Base-by-base conservation (phyloP, 2,113 vertebrate genomes). In the Anoura caudifer region DNA sequence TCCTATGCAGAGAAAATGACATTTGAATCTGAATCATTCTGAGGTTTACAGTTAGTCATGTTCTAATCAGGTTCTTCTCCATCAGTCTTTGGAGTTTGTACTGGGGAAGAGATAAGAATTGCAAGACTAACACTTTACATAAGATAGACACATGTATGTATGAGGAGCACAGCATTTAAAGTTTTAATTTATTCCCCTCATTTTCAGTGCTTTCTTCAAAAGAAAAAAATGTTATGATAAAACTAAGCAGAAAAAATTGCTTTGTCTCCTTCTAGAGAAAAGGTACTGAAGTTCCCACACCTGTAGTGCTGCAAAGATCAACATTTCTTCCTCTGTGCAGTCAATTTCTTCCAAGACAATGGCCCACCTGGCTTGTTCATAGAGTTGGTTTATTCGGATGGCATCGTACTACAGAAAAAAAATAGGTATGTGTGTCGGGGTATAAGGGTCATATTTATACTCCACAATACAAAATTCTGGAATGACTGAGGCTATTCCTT, bases 291-390 rank as follows among this genome's bases (percentile, higher is more conserved):
- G 59, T 88, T 84, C 69, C 59, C 97, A 0, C 98, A 99, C 99
- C 99, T 99, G 99, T 17, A 99, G 96, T 0, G 99, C 99, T 13
- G 99, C 99, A 6, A 99, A 99, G 99, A 99, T 99, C 92, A 99
- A 95, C 99, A 99, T 99, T 95, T 99, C 99, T 85, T 99, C 99
- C 59, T 99, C 99, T 0, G 99, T 99, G 98, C 99, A 99, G 70
- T 99, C 99, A 0, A 99, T 99, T 96, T 99, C 99, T 98, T 99
- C 99, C 93, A 99, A 92, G 67, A 99, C 98, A 98, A 99, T 99
- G 97, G 99, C 97, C 99, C 99, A 99, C 26, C 99, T 99, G 2
- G 99, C 99, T 98, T 99, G 99, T 85, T 99, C 99, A 1, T 99
- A 99, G 22, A 99, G 98, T 92, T 99, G 99, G 45, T 99, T 99